Conservation (phyloP, 2,113 vertebrate species). For the Scomber japonicus region DNA sequence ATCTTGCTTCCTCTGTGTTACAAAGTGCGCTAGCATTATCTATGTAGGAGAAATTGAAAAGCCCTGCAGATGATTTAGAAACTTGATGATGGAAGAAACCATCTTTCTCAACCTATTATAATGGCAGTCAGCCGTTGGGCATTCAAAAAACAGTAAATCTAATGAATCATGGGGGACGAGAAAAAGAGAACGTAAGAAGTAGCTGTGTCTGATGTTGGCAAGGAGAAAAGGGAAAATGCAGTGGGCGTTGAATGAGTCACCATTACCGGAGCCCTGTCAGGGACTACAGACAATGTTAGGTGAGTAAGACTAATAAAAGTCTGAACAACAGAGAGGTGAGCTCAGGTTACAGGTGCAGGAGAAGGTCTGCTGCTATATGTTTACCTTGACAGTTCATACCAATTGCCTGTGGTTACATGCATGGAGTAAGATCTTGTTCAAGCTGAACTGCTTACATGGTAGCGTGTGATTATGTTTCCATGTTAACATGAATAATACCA, state of each 20-base stretch:
- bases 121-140: slow-evolving; percentile 63
- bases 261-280: slow-evolving; percentile 45
- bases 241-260: slow-evolving; percentile 66
- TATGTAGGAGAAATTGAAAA: slow-evolving; percentile 60
- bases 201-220: slow-evolving; percentile 25
- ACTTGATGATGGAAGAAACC: slow-evolving; percentile 63
- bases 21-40: slow-evolving; percentile 64
- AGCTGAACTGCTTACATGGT: slow-evolving; percentile 19
- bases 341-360: slow-evolving; percentile 58
- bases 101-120: slow-evolving; percentile 61
- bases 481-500: slow-evolving; percentile 6
- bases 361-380: slow-evolving; percentile 37
- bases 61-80: slow-evolving; percentile 71
- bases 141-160: slow-evolving; percentile 60
- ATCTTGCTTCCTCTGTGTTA: slow-evolving; percentile 18
- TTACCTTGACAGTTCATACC: slow-evolving; percentile 9
- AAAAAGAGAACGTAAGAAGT: slow-evolving; percentile 25
- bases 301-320: slow-evolving; percentile 63
- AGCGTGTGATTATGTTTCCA: background rate
- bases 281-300: slow-evolving; percentile 28
- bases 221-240: slow-evolving; percentile 15
- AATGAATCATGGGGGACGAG: slow-evolving; percentile 66
- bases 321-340: slow-evolving; percentile 44
- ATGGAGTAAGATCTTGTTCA: background rate
- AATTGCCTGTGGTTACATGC: slow-evolving; percentile 8